phyloP scores from a whole-genome alignment of 2,888 invertebrate species.

The Hyposoter didymator region DNA sequence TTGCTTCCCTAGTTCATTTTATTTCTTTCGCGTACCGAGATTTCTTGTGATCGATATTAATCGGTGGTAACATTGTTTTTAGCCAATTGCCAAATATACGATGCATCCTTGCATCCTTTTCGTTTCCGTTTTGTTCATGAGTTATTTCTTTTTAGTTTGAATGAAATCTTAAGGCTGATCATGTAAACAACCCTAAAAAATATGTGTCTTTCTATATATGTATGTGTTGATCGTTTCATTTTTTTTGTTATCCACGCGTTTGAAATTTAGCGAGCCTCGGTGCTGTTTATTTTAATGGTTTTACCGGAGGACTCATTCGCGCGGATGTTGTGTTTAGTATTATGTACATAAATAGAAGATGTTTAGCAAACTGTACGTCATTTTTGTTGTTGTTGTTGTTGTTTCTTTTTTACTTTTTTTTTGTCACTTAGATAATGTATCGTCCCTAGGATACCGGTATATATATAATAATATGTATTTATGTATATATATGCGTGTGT shows the following conservation, averaged over 20 bases:
- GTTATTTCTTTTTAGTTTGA: conserved; percentile 74
- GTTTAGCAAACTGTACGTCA: conserved; percentile 81
- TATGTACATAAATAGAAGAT: conserved; percentile 80
- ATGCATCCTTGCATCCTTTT: conserved; percentile 69
- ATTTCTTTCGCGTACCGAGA: conserved; percentile 29
- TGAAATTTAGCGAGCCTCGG: conserved; percentile 33
- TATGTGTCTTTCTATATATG: conserved; percentile 84
- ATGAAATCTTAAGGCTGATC: conserved; percentile 84
- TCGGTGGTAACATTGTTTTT: conserved; percentile 66
- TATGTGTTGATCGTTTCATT: conserved; percentile 71
- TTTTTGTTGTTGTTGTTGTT: conserved; percentile 71
- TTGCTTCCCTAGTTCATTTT: neutral
- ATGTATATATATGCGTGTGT: conserved; percentile 60
- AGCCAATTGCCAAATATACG: conserved; percentile 77
- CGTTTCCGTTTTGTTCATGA: conserved; percentile 11
- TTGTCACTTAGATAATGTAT: conserved; percentile 78
- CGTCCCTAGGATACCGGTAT: conserved; percentile 77
- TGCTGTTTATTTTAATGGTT: neutral
- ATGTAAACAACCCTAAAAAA: conserved; percentile 85
- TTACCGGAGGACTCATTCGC: conserved; percentile 34
- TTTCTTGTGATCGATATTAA: conserved; percentile 52
- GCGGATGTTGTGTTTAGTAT: conserved; percentile 71
- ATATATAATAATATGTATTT: conserved; percentile 51
- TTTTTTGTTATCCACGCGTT: conserved; percentile 44
- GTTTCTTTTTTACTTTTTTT: conserved; percentile 65